A percentile compares a stretch with the other conserved stretches of the same genome.
Conservation (phyloP, 2,797 vertebrate species). For the Microtus agrestis region DNA sequence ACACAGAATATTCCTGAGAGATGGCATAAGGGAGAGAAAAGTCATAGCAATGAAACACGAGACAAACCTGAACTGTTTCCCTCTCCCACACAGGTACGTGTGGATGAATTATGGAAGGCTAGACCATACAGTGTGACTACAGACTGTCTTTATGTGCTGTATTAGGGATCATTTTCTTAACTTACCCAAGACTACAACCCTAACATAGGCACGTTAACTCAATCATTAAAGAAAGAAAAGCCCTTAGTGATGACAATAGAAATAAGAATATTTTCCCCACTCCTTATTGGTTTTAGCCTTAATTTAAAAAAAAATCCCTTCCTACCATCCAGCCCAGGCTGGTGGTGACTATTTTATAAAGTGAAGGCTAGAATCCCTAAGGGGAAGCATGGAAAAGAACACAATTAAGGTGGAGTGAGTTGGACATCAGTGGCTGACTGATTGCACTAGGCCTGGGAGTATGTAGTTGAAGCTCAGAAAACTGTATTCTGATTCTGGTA, state of each 20-base stretch:
- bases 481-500: slow-evolving; percentile 1
- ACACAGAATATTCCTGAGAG: neutral
- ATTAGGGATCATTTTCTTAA: slow-evolving; percentile 27
- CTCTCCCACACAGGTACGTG: neutral
- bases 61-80: neutral
- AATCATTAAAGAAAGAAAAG: slow-evolving; percentile 19
- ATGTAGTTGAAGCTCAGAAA: neutral
- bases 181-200: slow-evolving; percentile 1
- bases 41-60: neutral
- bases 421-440: neutral
- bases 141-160: neutral
- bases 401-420: neutral
- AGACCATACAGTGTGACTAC: neutral
- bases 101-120: neutral
- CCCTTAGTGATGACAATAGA: neutral
- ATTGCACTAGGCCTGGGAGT: neutral
- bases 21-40: neutral
- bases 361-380: neutral
- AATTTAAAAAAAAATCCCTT: neutral
- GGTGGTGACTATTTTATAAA: neutral
- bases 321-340: slow-evolving; percentile 5
- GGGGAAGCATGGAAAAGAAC: neutral
- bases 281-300: neutral
- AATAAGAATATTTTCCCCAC: neutral
- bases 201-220: neutral